These are phyloP conservation scores for Cerastis leucographa DNA, from an alignment of 2,888 invertebrate genomes.

Conservation along the genomic window DNA sequence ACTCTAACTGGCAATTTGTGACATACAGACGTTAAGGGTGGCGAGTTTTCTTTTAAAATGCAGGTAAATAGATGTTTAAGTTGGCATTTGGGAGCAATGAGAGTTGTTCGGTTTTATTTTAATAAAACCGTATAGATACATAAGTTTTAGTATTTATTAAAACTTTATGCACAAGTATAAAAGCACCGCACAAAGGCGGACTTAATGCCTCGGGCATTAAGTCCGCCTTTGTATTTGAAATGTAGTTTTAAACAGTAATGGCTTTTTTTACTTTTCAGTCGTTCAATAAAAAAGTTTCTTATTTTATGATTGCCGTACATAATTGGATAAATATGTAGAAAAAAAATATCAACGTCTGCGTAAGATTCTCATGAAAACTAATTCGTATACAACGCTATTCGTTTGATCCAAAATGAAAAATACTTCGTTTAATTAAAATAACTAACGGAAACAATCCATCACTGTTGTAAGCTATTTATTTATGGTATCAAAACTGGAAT, in stretches of 20 bases:
- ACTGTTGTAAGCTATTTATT: constrained; percentile 16
- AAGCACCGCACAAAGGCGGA: too few relatives aligned
- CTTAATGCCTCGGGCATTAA: too few relatives aligned
- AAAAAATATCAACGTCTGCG: background rate
- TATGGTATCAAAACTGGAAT: background rate
- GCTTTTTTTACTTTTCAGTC: background rate
- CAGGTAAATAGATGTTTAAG: background rate
- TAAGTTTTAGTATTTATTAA: background rate
- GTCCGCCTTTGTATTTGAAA: too few relatives aligned
- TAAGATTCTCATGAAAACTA: background rate
- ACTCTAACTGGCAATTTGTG: constrained; percentile 67
- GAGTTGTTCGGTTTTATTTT: background rate
- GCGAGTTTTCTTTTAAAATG: constrained; percentile 5
- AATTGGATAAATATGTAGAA: background rate
- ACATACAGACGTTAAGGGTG: constrained; percentile 20
- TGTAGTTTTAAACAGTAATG: background rate
- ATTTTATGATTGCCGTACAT: background rate
- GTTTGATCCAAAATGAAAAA: constrained; percentile 1
- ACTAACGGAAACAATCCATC: constrained; percentile 39
- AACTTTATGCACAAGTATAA: too few relatives aligned
- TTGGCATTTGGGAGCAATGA: constrained; percentile 1
- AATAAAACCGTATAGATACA: too few relatives aligned
- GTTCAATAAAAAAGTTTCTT: background rate
- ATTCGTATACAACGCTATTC: background rate
- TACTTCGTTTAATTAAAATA: constrained; percentile 8